These are phyloP conservation scores for Tachypleus tridentatus DNA, from an alignment of 1,140 invertebrate genomes.

Conservation along the genomic window DNA sequence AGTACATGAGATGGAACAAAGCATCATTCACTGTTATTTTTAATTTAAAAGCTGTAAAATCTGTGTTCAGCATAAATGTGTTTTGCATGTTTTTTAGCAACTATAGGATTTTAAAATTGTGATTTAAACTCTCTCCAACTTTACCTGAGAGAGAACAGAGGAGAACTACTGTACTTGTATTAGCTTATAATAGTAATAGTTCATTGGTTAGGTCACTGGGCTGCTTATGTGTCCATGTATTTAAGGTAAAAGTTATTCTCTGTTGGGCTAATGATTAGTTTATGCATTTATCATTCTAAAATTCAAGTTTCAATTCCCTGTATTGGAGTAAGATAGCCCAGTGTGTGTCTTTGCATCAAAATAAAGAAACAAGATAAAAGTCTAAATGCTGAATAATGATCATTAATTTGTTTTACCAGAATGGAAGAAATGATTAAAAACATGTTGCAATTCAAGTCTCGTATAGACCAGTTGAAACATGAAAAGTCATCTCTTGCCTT, in stretches of 20 bases:
- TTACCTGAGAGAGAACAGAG: too few species aligned
- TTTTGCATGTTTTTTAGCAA: too few species aligned
- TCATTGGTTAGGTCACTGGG: too few species aligned
- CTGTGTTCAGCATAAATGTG: too few species aligned
- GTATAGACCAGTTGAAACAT: constrained; percentile 62
- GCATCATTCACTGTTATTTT: too few species aligned
- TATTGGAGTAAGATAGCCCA: background rate
- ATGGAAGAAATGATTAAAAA: constrained; percentile 33
- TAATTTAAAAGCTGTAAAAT: too few species aligned
- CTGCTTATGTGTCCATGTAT: background rate
- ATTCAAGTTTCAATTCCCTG: background rate
- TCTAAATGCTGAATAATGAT: background rate
- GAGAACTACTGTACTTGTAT: too few species aligned
- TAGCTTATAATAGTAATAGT: too few species aligned
- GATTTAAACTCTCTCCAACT: too few species aligned
- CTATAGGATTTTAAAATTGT: too few species aligned
- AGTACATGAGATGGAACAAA: too few species aligned
- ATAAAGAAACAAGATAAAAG: background rate
- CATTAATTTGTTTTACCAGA: constrained; percentile 21
- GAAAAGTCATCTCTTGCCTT: constrained; percentile 57
- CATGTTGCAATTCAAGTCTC: constrained; percentile 51
- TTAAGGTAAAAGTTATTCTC: constrained; percentile 1
- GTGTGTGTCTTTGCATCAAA: background rate
- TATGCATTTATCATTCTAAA: constrained; percentile 6
- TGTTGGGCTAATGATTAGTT: background rate